phyloP scores from a whole-genome alignment of 2,797 vertebrate genomes.

The Chelmon rostratus region DNA sequence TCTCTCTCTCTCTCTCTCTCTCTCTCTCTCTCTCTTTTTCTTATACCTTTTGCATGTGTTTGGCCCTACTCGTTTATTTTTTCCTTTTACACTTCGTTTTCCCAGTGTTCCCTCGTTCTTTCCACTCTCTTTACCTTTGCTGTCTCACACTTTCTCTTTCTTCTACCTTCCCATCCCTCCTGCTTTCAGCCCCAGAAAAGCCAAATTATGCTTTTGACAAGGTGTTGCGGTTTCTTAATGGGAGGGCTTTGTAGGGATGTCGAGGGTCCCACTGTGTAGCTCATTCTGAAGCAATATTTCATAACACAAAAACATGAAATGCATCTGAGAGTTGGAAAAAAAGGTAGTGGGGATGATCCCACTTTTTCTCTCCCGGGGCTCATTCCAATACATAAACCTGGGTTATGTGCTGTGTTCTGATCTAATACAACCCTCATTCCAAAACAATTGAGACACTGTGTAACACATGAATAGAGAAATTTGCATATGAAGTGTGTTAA shows the following conservation, averaged over 20 bases:
- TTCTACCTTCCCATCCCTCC: not conserved
- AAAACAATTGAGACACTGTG: no score
- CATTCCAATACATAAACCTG: not conserved
- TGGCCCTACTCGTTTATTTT: not conserved
- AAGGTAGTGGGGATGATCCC: not conserved
- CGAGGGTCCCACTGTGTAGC: not conserved
- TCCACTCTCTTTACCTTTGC: not conserved
- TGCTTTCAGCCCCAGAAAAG: not conserved
- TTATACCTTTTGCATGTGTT: conserved; percentile 10
- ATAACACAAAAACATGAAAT: not conserved
- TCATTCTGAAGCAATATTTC: not conserved
- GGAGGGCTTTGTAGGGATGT: not conserved
- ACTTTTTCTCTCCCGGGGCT: not conserved
- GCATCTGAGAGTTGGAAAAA: no score
- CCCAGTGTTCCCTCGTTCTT: not conserved
- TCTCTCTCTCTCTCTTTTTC: not conserved
- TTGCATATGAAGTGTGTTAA: no score
- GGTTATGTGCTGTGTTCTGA: not conserved
- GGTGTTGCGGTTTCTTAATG: conserved; percentile 8
- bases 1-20: no score
- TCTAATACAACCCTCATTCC: no score
- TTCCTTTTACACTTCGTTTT: not conserved
- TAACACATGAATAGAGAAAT: no score
- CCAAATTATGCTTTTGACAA: not conserved
- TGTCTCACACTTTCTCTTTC: not conserved